Evolutionary conservation across 2,113 vertebrate genomes (phyloP).

Genomic region (Odobenus rosmarus): DNA sequence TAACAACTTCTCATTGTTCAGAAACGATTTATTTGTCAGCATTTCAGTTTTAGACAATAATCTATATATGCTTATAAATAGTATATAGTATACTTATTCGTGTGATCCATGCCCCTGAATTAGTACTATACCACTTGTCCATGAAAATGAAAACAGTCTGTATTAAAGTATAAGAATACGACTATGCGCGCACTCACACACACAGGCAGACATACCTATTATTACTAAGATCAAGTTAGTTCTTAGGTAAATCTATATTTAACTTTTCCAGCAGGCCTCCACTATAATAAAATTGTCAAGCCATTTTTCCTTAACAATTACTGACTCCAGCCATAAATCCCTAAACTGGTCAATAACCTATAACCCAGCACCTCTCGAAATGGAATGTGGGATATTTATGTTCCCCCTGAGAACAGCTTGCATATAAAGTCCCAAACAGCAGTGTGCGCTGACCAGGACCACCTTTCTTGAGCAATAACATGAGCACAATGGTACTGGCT

Average conservation of each 20-base stretch:
- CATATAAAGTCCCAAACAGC: slow-evolving; percentile 50
- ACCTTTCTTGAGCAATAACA: slow-evolving; percentile 41
- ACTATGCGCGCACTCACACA: accelerated
- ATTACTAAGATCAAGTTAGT: background rate
- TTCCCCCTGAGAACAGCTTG: slow-evolving; percentile 28
- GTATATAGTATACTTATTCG: background rate
- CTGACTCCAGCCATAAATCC: slow-evolving; percentile 78
- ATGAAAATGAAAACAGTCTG: background rate
- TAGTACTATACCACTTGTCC: background rate
- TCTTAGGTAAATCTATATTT: slow-evolving; percentile 48
- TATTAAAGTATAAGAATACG: background rate
- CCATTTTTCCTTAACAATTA: slow-evolving; percentile 76
- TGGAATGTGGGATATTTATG: slow-evolving; percentile 79
- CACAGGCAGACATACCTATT: background rate
- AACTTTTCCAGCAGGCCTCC: slow-evolving; percentile 67
- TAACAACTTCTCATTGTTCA: background rate
- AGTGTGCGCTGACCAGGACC: background rate
- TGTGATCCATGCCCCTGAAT: background rate
- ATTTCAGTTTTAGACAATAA: background rate
- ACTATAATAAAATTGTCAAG: slow-evolving; percentile 77
- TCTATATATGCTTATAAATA: background rate
- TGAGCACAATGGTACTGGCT: background rate
- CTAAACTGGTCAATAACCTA: slow-evolving; percentile 82
- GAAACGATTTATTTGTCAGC: background rate
- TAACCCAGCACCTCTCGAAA: slow-evolving; percentile 75